A percentile compares a stretch with the other conserved stretches of the same genome.
phyloP scores from a whole-genome alignment of 2,888 invertebrate genomes.

The Chrysodeixis includens region DNA sequence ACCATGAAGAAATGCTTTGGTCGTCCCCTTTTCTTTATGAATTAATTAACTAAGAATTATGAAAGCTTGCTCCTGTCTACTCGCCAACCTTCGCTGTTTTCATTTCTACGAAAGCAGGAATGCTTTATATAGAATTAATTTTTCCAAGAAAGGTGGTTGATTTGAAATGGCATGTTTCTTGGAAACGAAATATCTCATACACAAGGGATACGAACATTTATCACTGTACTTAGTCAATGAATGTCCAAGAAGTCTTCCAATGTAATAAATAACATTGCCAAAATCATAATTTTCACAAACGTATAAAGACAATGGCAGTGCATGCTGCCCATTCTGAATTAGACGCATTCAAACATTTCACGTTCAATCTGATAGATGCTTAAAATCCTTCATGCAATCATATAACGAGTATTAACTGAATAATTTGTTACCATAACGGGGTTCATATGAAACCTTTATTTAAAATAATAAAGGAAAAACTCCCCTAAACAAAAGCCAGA shows the following conservation, averaged over 20 bases:
- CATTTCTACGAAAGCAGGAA: not conserved
- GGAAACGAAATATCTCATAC: too few species aligned
- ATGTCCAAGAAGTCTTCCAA: too few species aligned
- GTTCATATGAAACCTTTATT: not conserved
- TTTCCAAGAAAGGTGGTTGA: not conserved
- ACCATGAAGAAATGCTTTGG: constrained; percentile 18
- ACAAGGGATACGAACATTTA: not conserved
- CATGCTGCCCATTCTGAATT: too few species aligned
- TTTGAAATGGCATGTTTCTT: not conserved
- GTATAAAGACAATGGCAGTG: too few species aligned
- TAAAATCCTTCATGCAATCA: too few species aligned
- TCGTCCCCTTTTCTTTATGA: constrained; percentile 27
- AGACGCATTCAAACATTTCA: too few species aligned
- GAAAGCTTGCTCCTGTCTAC: not conserved
- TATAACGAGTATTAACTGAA: too few species aligned
- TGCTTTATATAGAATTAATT: not conserved
- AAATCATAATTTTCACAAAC: too few species aligned
- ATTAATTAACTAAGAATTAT: constrained; percentile 38
- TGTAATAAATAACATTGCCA: too few species aligned
- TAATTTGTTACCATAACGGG: not conserved
- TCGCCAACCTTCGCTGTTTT: not conserved
- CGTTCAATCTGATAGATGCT: too few species aligned
- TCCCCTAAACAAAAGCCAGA: not conserved
- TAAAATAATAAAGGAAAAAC: not conserved
- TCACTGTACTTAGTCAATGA: not conserved